Evolutionary conservation across 2,888 invertebrate genomes (phyloP), one percentile per base, ranked within the genome.

Genomic region (Cheilosia vulpina): DNA sequence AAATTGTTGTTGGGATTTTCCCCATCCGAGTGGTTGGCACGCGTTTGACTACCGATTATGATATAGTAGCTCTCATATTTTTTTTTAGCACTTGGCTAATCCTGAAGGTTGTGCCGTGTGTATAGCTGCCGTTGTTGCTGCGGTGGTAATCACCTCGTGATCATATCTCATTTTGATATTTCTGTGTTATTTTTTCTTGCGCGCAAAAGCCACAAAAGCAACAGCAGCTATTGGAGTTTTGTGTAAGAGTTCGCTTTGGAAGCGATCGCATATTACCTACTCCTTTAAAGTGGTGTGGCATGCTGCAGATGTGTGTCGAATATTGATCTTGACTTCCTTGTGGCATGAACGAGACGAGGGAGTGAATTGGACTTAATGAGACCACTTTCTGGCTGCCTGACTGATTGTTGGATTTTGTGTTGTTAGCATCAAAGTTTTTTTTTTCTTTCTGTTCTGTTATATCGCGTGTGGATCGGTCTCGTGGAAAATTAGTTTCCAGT

Each of bases 41-140:
- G 80, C 80, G 84, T 84, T 75, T 65, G 69, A 69, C 75, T 75
- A 71, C 79, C 75, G 84, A 80, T 75, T 79, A 84, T 80, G 69
- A 75, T 84, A 65, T 62, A 82, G 62, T n/a, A 66, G 45, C 27
- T 62, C 43, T 69, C 2, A 4, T 13, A 4, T 13, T 50, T 63
- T 52, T 45, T 78, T 68, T 53, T 60, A 73, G 60, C 79, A 73
- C 73, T 79, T 66, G 68, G 68, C 50, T 83, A 68, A 78, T 83
- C 83, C 83, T 79, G 57, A 79, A 75, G 68, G 73, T 79, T 79
- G 57, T 58, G 55, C 63, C 65, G 55, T 63, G 45, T 66, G 45
- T 66, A 13, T 47, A 13, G 43, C 60, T 58, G 65, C 13, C 55
- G 72, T 43, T 43, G 41, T 41, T 53, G 58, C 50, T 52, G 41